Conservation (phyloP, 2,888 invertebrate genomes). For the Tachina grossa region DNA sequence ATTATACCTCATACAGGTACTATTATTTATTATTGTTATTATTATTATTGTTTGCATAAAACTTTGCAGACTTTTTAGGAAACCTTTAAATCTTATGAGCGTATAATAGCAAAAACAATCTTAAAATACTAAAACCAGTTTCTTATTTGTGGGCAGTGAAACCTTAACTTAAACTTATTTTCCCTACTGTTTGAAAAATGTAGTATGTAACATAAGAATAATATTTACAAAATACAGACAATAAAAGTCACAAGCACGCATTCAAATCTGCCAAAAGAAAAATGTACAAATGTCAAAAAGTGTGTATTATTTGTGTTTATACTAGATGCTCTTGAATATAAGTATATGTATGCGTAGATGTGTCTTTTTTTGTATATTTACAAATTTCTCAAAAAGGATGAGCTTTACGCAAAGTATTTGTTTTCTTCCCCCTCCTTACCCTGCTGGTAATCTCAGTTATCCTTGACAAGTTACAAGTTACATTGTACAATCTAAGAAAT, state of each 20-base stretch:
- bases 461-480: conserved; percentile 22
- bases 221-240: conserved; percentile 56
- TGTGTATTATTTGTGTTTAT: conserved; percentile 64
- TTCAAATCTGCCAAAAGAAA: conserved; percentile 78
- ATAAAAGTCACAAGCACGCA: conserved; percentile 68
- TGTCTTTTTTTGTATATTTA: not conserved
- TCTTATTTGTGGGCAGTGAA: not conserved
- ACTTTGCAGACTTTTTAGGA: too few relatives aligned
- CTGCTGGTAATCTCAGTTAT: conserved; percentile 5
- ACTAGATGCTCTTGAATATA: not conserved
- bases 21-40: too few relatives aligned
- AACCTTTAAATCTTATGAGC: too few relatives aligned
- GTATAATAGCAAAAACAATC: too few relatives aligned
- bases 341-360: conserved; percentile 12
- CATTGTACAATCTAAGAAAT: conserved; percentile 14
- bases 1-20: too few relatives aligned
- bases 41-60: too few relatives aligned
- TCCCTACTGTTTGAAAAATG: not conserved
- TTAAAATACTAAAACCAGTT: too few relatives aligned
- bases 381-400: conserved; percentile 67
- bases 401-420: conserved; percentile 57
- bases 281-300: conserved; percentile 78
- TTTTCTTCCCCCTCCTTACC: conserved; percentile 1
- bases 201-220: conserved; percentile 22
- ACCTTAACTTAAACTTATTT: conserved; percentile 1